Evolutionary conservation across 1,140 invertebrate genomes (phyloP).

Genomic region (Epicauta chinensis): DNA sequence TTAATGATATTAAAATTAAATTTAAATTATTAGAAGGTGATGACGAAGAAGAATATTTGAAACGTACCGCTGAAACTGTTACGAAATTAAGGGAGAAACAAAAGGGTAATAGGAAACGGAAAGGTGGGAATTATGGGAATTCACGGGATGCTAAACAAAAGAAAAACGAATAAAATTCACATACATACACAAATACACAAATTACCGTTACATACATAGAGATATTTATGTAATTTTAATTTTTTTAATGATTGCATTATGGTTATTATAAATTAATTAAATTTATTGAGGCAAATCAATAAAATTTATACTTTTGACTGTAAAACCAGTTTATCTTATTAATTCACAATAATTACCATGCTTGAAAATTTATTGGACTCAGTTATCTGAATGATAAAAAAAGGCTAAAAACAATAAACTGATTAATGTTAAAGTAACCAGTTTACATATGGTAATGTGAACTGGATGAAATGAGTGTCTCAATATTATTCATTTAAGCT

Average conservation of each 20-base stretch:
- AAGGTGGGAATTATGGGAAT: slow-evolving; percentile 33
- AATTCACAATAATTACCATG: too few relatives aligned
- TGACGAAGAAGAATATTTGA: slow-evolving; percentile 61
- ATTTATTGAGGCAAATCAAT: too few relatives aligned
- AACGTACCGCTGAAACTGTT: slow-evolving; percentile 57
- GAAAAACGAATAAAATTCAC: slow-evolving; percentile 5
- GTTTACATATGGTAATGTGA: too few relatives aligned
- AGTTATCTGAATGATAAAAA: too few relatives aligned
- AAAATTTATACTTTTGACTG: too few relatives aligned
- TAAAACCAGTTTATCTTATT: too few relatives aligned
- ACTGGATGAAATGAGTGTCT: too few relatives aligned
- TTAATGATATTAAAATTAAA: slow-evolving; percentile 51
- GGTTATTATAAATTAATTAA: too few relatives aligned
- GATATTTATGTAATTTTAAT: not conserved
- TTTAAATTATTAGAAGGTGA: slow-evolving; percentile 59
- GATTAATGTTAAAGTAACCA: too few relatives aligned
- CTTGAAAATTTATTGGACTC: too few relatives aligned
- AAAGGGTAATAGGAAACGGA: slow-evolving; percentile 41
- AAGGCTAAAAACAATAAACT: too few relatives aligned
- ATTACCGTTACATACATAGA: not conserved
- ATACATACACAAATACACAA: not conserved
- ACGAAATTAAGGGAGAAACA: slow-evolving; percentile 47
- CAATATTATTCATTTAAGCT: too few relatives aligned
- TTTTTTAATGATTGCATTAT: not conserved
- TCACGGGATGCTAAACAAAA: slow-evolving; percentile 20